These are phyloP conservation scores for Apaloderma vittatum DNA, from an alignment of 2,113 vertebrate genomes.

Conservation along the genomic window DNA sequence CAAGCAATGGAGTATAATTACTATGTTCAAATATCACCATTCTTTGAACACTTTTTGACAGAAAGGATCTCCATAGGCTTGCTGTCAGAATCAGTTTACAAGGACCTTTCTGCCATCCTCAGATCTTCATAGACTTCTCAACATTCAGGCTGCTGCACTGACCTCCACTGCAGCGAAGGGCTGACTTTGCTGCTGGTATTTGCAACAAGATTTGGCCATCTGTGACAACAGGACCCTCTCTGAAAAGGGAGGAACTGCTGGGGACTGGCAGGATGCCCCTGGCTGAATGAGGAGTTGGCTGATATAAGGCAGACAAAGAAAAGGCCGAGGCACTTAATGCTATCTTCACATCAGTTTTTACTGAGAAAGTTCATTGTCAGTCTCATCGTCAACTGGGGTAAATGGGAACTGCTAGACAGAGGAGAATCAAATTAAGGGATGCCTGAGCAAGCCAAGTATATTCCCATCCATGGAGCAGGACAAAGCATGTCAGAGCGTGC, in stretches of 20 bases:
- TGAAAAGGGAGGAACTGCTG: neutral
- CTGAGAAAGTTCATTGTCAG: neutral
- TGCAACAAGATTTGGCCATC: neutral
- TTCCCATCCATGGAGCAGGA: neutral
- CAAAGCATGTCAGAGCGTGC: neutral
- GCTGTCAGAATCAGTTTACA: neutral
- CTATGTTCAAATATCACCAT: neutral
- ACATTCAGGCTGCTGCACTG: neutral
- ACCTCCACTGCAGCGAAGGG: neutral
- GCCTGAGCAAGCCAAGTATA: neutral
- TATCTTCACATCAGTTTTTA: neutral
- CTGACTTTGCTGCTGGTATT: neutral
- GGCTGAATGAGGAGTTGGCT: neutral
- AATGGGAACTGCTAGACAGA: neutral
- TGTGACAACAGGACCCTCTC: neutral
- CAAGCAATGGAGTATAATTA: neutral
- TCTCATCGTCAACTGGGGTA: neutral
- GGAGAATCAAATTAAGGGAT: neutral
- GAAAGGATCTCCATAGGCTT: neutral
- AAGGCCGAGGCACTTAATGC: neutral
- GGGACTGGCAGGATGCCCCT: neutral
- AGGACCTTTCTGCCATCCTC: neutral
- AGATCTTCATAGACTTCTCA: neutral
- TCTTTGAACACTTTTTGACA: neutral
- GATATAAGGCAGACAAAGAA: neutral